A percentile compares a stretch with the other conserved stretches of the same genome.
Evolutionary conservation across 2,797 vertebrate species (phyloP).

Genomic region (Thalassophryne amazonica): DNA sequence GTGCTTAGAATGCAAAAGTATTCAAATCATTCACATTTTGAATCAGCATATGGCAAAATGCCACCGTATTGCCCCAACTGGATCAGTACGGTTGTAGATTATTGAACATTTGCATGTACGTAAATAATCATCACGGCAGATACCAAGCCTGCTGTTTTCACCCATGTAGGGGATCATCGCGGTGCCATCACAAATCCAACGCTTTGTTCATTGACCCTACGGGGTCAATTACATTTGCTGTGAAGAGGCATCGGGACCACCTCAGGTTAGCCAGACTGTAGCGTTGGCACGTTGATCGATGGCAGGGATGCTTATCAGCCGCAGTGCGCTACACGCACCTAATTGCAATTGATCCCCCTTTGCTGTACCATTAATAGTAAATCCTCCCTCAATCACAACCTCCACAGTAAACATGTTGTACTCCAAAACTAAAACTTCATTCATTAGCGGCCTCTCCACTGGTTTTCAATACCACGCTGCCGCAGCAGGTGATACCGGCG

Average conservation of each 20-base stretch:
- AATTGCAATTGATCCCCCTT: slow-evolving; percentile 78
- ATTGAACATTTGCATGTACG: slow-evolving; percentile 53
- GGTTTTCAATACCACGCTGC: slow-evolving; percentile 61
- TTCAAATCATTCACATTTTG: slow-evolving; percentile 25
- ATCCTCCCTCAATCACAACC: slow-evolving; percentile 65
- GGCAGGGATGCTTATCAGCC: slow-evolving; percentile 71
- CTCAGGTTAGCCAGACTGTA: slow-evolving; percentile 34
- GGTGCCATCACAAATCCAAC: slow-evolving; percentile 37
- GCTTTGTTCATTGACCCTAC: slow-evolving; percentile 64
- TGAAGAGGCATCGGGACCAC: slow-evolving; percentile 32
- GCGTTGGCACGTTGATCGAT: slow-evolving; percentile 67
- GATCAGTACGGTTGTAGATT: slow-evolving; percentile 47
- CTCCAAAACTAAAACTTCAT: slow-evolving; percentile 66
- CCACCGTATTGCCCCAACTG: slow-evolving; percentile 26
- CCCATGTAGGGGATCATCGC: slow-evolving; percentile 35
- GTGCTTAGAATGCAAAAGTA: slow-evolving; percentile 38
- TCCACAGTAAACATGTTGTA: slow-evolving; percentile 34
- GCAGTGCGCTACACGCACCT: slow-evolving; percentile 71
- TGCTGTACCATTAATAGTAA: slow-evolving; percentile 76
- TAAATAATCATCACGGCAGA: slow-evolving; percentile 47
- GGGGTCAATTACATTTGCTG: slow-evolving; percentile 66
- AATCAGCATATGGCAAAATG: slow-evolving; percentile 33
- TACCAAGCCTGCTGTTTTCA: slow-evolving; percentile 30
- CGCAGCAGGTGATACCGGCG: slow-evolving; percentile 9
- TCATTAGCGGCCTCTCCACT: slow-evolving; percentile 51